Percentiles rank a stretch among this genome's conserved stretches.
These are phyloP conservation scores for Coturnix japonica DNA, from an alignment of 2,113 vertebrate genomes.

Conservation along the genomic window DNA sequence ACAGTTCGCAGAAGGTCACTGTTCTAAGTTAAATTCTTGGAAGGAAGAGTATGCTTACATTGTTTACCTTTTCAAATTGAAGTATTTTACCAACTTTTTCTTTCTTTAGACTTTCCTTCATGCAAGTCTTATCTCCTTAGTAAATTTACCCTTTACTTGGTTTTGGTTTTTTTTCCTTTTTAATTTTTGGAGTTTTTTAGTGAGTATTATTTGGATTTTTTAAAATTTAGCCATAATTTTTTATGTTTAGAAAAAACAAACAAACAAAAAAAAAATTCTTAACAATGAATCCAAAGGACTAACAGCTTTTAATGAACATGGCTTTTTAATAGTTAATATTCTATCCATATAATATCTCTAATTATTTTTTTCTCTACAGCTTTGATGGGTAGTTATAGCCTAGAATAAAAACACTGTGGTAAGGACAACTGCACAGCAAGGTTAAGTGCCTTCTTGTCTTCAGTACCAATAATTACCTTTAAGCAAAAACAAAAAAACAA, in stretches of 20 bases:
- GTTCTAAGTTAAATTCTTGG: background rate
- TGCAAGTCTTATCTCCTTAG: background rate
- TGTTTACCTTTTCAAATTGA: background rate
- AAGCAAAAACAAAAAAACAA: slow-evolving; percentile 70
- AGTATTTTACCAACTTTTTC: background rate
- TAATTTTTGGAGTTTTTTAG: background rate
- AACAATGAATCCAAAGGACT: slow-evolving; percentile 1
- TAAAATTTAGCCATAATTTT: background rate
- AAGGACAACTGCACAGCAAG: slow-evolving; percentile 83
- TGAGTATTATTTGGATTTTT: background rate
- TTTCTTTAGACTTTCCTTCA: background rate
- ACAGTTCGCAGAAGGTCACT: background rate
- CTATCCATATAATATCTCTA: slow-evolving; percentile 81
- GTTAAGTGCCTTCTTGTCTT: slow-evolving; percentile 86
- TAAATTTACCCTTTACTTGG: background rate
- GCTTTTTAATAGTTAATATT: slow-evolving; percentile 78
- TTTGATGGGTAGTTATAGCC: slow-evolving; percentile 83
- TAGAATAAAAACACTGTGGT: slow-evolving; percentile 80
- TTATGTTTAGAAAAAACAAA: background rate
- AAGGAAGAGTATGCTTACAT: background rate
- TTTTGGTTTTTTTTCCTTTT: background rate
- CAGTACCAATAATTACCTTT: slow-evolving; percentile 87
- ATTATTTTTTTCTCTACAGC: slow-evolving; percentile 80
- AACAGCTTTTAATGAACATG: slow-evolving; percentile 17
- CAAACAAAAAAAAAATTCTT: background rate